These are phyloP conservation scores for Hypotaenidia philippensis DNA, from an alignment of 2,797 vertebrate genomes.

Conservation along the genomic window DNA sequence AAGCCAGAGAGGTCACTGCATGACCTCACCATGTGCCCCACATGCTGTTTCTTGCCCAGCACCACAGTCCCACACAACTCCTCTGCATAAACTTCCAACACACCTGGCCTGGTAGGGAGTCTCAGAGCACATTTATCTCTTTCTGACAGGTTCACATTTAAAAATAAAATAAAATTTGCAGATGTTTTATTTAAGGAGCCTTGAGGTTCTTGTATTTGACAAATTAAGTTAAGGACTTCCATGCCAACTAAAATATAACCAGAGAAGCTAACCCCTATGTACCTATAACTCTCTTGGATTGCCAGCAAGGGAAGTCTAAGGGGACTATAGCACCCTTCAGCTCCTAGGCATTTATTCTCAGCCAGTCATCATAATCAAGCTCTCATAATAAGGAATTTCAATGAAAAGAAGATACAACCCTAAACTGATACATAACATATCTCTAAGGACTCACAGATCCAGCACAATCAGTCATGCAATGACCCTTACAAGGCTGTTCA, in stretches of 20 bases:
- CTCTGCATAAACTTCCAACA: not conserved
- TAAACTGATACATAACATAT: not conserved
- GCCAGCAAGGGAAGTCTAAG: not conserved
- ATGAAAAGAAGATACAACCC: not conserved
- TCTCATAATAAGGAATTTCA: not conserved
- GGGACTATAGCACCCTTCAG: not conserved
- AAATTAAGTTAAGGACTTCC: not conserved
- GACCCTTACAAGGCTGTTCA: not conserved
- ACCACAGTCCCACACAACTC: not conserved
- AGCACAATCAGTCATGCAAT: not conserved
- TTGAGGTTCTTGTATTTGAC: not conserved
- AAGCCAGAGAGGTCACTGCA: fast-evolving
- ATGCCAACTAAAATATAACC: not conserved
- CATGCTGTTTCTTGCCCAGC: fast-evolving
- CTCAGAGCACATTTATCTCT: not conserved
- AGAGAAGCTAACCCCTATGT: fast-evolving
- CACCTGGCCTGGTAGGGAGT: not conserved
- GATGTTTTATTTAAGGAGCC: not conserved
- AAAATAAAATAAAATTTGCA: not conserved
- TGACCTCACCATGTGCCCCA: not conserved
- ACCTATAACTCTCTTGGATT: not conserved
- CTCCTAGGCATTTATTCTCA: not conserved
- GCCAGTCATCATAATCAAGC: not conserved
- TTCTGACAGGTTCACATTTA: not conserved
- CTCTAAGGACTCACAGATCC: not conserved